These are phyloP conservation scores for Corvus moneduloides DNA, from an alignment of 2,113 vertebrate species.

Conservation along the genomic window DNA sequence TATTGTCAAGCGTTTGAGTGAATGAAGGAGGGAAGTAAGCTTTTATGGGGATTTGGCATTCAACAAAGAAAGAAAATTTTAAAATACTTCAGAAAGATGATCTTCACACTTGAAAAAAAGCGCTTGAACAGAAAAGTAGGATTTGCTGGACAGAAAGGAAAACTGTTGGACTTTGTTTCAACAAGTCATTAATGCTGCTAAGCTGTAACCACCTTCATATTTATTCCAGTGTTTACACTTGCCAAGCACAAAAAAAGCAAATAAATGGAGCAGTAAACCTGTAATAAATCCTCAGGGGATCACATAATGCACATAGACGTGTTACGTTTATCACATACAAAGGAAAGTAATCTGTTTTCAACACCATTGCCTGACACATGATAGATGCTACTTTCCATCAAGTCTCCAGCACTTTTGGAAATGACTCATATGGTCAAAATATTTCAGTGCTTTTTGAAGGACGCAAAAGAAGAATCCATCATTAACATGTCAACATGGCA, in stretches of 20 bases:
- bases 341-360: constrained; percentile 49
- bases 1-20: background rate
- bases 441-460: background rate
- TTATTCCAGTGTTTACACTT: constrained; percentile 46
- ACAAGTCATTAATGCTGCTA: constrained; percentile 3
- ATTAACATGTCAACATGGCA: background rate
- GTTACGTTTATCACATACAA: constrained; percentile 39
- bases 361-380: background rate
- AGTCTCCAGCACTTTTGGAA: background rate
- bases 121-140: background rate
- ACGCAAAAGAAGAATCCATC: background rate
- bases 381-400: background rate
- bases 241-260: constrained; percentile 27
- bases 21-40: background rate
- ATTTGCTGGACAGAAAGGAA: constrained; percentile 34
- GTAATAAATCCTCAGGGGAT: constrained; percentile 21
- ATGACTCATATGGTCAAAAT: background rate
- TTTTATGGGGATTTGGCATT: constrained; percentile 32
- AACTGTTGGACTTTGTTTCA: constrained; percentile 9
- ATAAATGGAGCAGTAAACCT: constrained; percentile 25
- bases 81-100: constrained; percentile 7
- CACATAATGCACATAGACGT: constrained; percentile 18
- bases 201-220: constrained; percentile 5
- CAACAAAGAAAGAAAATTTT: background rate
- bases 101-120: background rate